Percentiles rank a stretch among this genome's conserved stretches.
phyloP scores from a whole-genome alignment of 1,140 invertebrate species.

The Drosophila albomicans region DNA sequence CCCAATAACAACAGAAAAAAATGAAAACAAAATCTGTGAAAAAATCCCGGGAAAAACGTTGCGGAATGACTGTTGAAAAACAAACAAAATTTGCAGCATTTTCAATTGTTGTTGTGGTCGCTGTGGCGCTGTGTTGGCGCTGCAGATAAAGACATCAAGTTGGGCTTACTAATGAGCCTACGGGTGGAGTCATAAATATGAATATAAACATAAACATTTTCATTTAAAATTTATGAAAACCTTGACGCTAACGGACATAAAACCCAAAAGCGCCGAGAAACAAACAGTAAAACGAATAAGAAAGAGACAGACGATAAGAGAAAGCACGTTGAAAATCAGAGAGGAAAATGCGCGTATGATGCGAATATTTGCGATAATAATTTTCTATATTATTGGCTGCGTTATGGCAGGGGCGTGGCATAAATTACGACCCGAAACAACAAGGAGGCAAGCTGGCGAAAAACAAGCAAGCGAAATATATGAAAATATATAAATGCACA shows the following conservation, averaged over 20 bases:
- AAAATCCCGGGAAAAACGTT: constrained; percentile 8
- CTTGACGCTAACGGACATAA: constrained; percentile 51
- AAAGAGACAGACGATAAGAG: constrained; percentile 20
- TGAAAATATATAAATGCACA: constrained; percentile 23
- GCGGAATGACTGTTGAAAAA: constrained; percentile 54
- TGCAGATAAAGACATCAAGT: constrained; percentile 42
- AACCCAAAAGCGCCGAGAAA: constrained; percentile 37
- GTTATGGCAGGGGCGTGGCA: constrained; percentile 77
- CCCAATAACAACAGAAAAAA: constrained; percentile 3
- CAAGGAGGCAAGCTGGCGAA: background rate
- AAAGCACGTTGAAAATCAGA: constrained; percentile 53
- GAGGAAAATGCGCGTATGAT: constrained; percentile 60
- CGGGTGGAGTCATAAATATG: constrained; percentile 46
- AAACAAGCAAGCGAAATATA: constrained; percentile 7
- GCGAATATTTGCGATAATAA: constrained; percentile 73
- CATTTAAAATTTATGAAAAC: constrained; percentile 66
- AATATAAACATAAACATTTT: constrained; percentile 59
- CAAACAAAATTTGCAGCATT: constrained; percentile 45
- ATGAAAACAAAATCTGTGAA: background rate
- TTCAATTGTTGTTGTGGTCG: constrained; percentile 12
- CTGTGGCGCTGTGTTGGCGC: constrained; percentile 1
- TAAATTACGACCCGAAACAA: constrained; percentile 59
- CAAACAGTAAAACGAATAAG: constrained; percentile 36
- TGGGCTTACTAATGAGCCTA: constrained; percentile 52
- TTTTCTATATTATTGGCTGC: constrained; percentile 75